Base-by-base conservation (phyloP, 2,888 invertebrate genomes). In the Heliothis peltigera region DNA sequence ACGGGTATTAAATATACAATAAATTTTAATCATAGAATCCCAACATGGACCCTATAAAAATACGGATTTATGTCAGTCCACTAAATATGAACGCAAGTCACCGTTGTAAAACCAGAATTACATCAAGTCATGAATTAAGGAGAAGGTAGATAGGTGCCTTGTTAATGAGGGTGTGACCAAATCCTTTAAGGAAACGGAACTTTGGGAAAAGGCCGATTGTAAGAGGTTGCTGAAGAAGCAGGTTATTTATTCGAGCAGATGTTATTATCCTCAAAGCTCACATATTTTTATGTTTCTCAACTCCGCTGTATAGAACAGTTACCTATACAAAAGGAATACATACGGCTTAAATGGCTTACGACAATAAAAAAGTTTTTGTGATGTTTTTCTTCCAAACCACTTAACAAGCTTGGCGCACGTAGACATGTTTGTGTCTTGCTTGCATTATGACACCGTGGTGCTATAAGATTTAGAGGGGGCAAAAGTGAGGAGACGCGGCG, bases 331-430 rank as follows among this genome's bases (percentile, higher is more conserved):
- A 84, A 86, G 80, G 84, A 86, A 89, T 89, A 91, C 88, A 89
- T 89, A 91, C 87, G 89, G 86, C 91, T 89, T 92, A 93, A 92
- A 93, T 91, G 91, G 91, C 91, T 88, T 90, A 90, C 89, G 88
- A 91, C 90, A 91, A 92, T 94, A 94, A 94, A 94, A 91, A 95
- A 94, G 89, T 94, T 95, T 94, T 91, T 88, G 91, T 91, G 94
- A 94, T 95, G 94, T 94, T 95, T 94, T 95, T 94, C 94, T 95
- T 95, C 94, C 94, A 92, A 94, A 94, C 95, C 94, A 95, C 95
- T 95, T 95, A 95, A 93, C 94, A 92, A 92, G 93, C 90, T 94
- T 94, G 94, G 94, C 94, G 94, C 92, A 93, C 90, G 93, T 90
- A 93, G 93, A 92, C 91, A 92, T 94, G 94, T 94, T 94, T 95